Base-by-base conservation (phyloP, 2,888 invertebrate genomes). In the Mesochorus sp. region DNA sequence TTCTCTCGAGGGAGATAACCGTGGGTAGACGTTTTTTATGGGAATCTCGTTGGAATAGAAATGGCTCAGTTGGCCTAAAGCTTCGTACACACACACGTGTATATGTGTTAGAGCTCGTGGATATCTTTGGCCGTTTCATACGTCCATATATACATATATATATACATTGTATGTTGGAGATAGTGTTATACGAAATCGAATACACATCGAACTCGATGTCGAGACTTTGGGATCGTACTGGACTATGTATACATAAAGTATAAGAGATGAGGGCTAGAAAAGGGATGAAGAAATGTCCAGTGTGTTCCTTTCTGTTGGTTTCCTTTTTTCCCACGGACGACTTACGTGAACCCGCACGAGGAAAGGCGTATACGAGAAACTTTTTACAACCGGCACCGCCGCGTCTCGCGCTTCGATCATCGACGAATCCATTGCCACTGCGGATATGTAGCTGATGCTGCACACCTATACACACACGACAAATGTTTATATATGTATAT, bases 41-140 rank as follows among this genome's bases (percentile, higher is more conserved):
- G 70, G 84, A 88, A 84, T 87, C 87, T 89, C 90, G 86, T 88
- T 89, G 84, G 90, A 88, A 89, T 90, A 88, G 86, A 77, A 90
- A 90, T 88, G 82, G 88, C 87, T 85, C 81, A 78, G 82, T 81
- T 86, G 83, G 82, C 75, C 67, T 37, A 68, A 76, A 76, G 39
- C 53, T 59, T 51, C 53, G 14, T 24, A n/a, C 31, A 37, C 39
- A 49, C 21, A 64, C 44, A 59, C 31, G n/a, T n/a, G n/a, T n/a
- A 44, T 17, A 49, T 8, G 28, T 42, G 24, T 12, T n/a, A n/a
- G 17, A 24, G 19, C 62, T 14, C 19, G 39, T 37, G 2, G n/a
- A 14, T 64, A 26, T 34, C 10, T 21, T 62, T 19, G 24, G 14
- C 24, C 24, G 44, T 42, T 12, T 8, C n/a, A n/a, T n/a, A n/a